Percentiles rank a stretch among this genome's conserved stretches.
These are phyloP conservation scores for Dicaeum eximium DNA, from an alignment of 2,113 vertebrate species.

Conservation along the genomic window DNA sequence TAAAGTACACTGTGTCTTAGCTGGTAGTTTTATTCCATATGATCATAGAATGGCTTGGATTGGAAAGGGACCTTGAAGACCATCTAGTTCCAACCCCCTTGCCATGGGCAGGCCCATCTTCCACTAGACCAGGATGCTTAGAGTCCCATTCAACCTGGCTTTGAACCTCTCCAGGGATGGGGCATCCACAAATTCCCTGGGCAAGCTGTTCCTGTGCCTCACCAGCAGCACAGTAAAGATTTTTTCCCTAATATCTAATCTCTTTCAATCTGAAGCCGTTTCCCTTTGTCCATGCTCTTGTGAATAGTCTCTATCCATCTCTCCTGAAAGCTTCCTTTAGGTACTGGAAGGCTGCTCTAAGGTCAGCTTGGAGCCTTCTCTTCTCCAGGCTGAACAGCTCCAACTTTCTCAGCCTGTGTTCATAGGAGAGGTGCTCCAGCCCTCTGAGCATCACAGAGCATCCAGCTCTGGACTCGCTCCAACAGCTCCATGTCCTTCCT, in stretches of 20 bases:
- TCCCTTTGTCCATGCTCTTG: background rate
- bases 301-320: background rate
- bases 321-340: background rate
- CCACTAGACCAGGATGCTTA: background rate
- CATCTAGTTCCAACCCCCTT: accelerated
- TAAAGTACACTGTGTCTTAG: accelerated
- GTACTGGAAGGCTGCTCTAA: background rate
- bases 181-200: background rate
- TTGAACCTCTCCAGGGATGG: background rate
- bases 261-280: background rate
- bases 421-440: background rate
- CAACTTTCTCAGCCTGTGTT: background rate
- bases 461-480: background rate
- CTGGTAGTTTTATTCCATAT: background rate
- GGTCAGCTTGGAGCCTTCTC: background rate
- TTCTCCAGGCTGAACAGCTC: background rate
- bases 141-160: background rate
- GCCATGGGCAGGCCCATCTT: background rate
- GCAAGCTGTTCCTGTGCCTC: background rate
- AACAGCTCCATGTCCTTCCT: background rate
- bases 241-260: background rate
- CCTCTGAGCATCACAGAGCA: background rate
- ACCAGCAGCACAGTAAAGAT: background rate
- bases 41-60: background rate
- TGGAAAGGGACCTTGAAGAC: background rate